Evolutionary conservation across 2,797 vertebrate genomes (phyloP).

Genomic region (Siniperca obscura): DNA sequence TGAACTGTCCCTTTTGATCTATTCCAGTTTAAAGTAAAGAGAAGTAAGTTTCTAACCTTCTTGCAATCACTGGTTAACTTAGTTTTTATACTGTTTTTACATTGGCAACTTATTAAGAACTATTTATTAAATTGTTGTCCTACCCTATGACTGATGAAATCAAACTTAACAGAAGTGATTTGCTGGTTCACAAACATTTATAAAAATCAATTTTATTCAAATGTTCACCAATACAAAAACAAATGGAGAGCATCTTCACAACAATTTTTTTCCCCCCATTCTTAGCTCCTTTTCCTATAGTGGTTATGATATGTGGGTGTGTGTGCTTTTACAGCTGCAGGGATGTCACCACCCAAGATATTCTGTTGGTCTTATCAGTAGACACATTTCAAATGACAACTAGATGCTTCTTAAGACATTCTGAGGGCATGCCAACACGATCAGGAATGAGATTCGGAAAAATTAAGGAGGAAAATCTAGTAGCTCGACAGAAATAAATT

Average conservation of each 20-base stretch:
- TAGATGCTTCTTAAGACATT: constrained; percentile 17
- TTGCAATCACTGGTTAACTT: no score
- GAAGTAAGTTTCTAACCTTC: no score
- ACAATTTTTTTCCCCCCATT: constrained; percentile 33
- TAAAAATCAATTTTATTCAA: constrained; percentile 85
- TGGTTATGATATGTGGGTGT: constrained; percentile 58
- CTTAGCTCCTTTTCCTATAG: constrained; percentile 58
- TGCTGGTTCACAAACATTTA: constrained; percentile 23
- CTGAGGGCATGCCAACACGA: constrained; percentile 29
- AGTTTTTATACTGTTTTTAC: background rate
- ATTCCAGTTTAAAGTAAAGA: no score
- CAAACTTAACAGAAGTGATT: background rate
- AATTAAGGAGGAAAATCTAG: background rate
- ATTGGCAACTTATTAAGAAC: background rate
- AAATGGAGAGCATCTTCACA: constrained; percentile 75
- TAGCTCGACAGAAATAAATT: background rate
- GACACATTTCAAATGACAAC: constrained; percentile 35
- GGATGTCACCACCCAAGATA: constrained; percentile 17
- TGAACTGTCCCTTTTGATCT: no score
- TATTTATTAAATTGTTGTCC: background rate
- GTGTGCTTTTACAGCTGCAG: constrained; percentile 53
- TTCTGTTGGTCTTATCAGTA: constrained; percentile 12
- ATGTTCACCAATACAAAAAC: constrained; percentile 85
- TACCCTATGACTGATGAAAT: background rate
- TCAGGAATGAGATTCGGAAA: constrained; percentile 63